A percentile compares a stretch with the other conserved stretches of the same genome.
phyloP scores from a whole-genome alignment of 2,888 invertebrate species.

The Heliconius erato region DNA sequence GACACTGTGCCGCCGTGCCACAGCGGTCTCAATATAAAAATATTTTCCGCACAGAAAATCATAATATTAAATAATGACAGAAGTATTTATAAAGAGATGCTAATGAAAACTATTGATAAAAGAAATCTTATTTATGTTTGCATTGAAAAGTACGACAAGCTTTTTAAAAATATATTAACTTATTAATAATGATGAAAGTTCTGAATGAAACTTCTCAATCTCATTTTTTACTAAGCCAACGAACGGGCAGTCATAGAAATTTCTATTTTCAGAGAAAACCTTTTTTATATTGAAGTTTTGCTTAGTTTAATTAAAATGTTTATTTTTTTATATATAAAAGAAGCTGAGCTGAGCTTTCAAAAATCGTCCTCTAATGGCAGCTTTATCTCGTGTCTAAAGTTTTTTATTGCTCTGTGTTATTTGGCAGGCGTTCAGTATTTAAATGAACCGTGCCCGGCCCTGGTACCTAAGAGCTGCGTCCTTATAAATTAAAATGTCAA shows the following conservation, averaged over 20 bases:
- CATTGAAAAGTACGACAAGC: background rate
- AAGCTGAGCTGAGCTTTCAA: constrained; percentile 19
- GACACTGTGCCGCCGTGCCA: no score
- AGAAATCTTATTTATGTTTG: background rate
- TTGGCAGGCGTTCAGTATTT: constrained; percentile 37
- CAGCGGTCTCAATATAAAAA: no score
- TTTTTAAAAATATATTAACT: background rate
- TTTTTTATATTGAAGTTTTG: constrained; percentile 3
- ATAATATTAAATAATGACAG: no score
- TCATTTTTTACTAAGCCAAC: background rate
- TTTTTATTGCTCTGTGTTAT: constrained; percentile 35
- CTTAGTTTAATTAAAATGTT: constrained; percentile 1
- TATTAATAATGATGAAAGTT: background rate
- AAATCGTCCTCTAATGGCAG: constrained; percentile 33
- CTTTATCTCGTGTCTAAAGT: constrained; percentile 29
- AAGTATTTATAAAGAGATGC: background rate
- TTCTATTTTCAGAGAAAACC: background rate
- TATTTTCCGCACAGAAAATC: no score
- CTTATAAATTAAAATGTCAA: constrained; percentile 39
- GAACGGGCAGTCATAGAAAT: constrained; percentile 16
- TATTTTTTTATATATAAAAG: constrained; percentile 1
- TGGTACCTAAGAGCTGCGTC: constrained; percentile 24
- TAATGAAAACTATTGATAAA: background rate
- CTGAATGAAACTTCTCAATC: constrained; percentile 12
- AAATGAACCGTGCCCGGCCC: constrained; percentile 30